Conservation (phyloP, 2,888 invertebrate genomes). For the Gibbula magus region DNA sequence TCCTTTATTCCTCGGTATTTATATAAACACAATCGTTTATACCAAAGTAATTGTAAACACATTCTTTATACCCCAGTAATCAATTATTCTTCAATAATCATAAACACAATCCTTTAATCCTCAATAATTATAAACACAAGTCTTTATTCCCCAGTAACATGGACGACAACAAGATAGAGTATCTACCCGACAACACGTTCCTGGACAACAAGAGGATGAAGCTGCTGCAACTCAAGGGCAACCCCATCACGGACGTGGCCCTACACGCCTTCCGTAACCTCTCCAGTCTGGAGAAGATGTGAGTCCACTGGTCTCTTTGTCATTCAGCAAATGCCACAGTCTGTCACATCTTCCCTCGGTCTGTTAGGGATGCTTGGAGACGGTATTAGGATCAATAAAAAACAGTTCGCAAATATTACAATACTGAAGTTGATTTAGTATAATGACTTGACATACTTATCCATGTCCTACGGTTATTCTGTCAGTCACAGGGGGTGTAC, state of each 20-base stretch:
- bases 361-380: too few species aligned
- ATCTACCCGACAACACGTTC: constrained; percentile 84
- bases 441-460: too few species aligned
- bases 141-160: constrained; percentile 82
- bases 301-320: constrained; percentile 75
- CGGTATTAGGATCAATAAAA: too few species aligned
- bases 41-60: too few species aligned
- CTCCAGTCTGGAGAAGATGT: constrained; percentile 87
- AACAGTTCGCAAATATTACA: too few species aligned
- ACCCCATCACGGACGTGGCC: constrained; percentile 85
- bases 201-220: constrained; percentile 82
- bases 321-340: not conserved
- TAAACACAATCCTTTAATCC: not conserved
- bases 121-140: not conserved
- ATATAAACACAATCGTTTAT: too few species aligned
- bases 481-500: too few species aligned
- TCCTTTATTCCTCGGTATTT: too few species aligned
- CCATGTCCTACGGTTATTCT: too few species aligned
- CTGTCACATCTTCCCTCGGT: not conserved
- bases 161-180: constrained; percentile 87
- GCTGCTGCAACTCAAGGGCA: constrained; percentile 88
- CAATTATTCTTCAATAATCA: too few species aligned
- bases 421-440: too few species aligned
- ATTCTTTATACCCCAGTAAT: too few species aligned
- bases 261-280: constrained; percentile 84